Percentiles rank a stretch among this genome's conserved stretches.
These are phyloP conservation scores for Lithophane semibrunnea DNA, from an alignment of 2,888 invertebrate genomes.

Conservation along the genomic window DNA sequence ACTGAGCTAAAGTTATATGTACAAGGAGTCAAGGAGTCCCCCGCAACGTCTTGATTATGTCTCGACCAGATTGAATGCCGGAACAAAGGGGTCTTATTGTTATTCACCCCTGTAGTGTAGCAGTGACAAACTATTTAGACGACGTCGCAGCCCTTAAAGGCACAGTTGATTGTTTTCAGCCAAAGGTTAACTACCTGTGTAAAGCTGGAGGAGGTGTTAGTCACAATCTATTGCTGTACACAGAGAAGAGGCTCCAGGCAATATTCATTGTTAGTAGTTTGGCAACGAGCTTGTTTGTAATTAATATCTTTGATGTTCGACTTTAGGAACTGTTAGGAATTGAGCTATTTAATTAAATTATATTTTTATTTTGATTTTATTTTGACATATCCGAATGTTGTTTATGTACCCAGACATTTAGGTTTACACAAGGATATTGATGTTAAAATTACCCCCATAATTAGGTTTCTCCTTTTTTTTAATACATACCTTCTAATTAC, in stretches of 20 bases:
- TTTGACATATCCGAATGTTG: not conserved
- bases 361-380: not conserved
- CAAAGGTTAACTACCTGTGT: constrained; percentile 72
- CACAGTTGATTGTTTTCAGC: constrained; percentile 78
- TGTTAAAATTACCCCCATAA: not conserved
- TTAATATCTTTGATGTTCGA: constrained; percentile 32
- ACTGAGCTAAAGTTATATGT: constrained; percentile 70
- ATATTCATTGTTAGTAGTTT: constrained; percentile 53
- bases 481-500: not conserved
- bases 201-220: constrained; percentile 58
- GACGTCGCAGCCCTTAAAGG: constrained; percentile 77
- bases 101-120: constrained; percentile 86
- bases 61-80: constrained; percentile 87
- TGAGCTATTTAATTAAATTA: not conserved
- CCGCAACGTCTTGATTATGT: constrained; percentile 83
- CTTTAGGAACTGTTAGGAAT: constrained; percentile 25
- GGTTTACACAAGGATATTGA: not conserved
- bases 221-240: constrained; percentile 58
- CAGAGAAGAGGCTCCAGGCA: constrained; percentile 34
- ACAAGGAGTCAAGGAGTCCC: constrained; percentile 63
- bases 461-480: not conserved
- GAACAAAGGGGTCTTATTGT: constrained; percentile 88
- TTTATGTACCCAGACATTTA: not conserved
- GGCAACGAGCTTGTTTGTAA: constrained; percentile 32
- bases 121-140: constrained; percentile 85